Evolutionary conservation across 2,888 invertebrate genomes (phyloP), one percentile per base, ranked within the genome.

Genomic region (Strigamia crassipes): DNA sequence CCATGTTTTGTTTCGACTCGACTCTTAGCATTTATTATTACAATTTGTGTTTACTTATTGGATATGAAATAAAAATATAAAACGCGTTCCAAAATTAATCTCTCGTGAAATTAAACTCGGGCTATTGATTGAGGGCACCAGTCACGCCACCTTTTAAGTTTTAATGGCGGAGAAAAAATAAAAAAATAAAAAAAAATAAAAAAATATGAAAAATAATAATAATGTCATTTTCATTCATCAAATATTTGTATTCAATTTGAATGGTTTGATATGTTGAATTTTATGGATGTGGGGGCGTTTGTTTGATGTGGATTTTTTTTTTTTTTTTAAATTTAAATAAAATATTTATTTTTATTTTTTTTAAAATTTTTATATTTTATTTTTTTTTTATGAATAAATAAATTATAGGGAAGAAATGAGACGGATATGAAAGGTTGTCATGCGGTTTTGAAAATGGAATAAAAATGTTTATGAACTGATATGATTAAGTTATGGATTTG

Each of bases 161-260:
- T 73, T 73, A 73, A 73, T 73, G 31, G 31, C 12, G 21, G 61
- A 23, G 1, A 66, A 21, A 27, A 27, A 27, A 27, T 2, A 27
- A 2, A 27, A 27, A 27, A 27, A 27, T 27, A 3, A 27, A 27
- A 27, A n/a, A n/a, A n/a, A n/a, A n/a, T n/a, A n/a, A n/a, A 27
- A 2, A 27, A 27, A 27, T 2, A 27, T 27, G 27, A 27, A 27
- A 27, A 23, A 66, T 66, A 23, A 73, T 15, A 73, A 73, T 27
- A 73, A 31, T 73, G 73, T 9, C 31, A 31, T 73, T 73, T 73
- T 31, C 73, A 73, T 73, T 73, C 73, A 73, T 73, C 73, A 73
- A 73, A 73, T 73, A 73, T 73, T 73, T 73, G 73, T 15, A 73
- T 73, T 73, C 31, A 73, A 31, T 73, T 73, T 73, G 31, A 31